Base-by-base conservation (phyloP, 2,888 invertebrate species). In the Argyra leucocephala region DNA sequence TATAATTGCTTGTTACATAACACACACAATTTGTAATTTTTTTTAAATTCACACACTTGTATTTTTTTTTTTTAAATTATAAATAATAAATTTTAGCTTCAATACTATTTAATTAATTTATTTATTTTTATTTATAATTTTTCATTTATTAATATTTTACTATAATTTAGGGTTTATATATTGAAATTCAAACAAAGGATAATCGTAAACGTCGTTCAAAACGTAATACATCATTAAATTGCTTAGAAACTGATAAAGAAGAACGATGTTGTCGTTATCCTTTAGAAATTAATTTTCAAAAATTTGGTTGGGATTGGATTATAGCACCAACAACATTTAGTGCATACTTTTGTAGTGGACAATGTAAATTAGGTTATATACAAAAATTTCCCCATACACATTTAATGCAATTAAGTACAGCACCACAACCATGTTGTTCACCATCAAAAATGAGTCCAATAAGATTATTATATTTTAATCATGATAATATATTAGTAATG, bases 251-350 rank as follows among this genome's bases (percentile, higher is more conserved):
- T 64, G 79, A 78, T 65, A 75, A 88, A 71, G 93, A 95, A 74
- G 85, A 87, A 31, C 85, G 93, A 61, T 98, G 98, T 81, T 98
- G 98, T 76, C 88, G 96, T 5, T 96, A 95, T 80, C 95, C 96
- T 0, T 83, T 97, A 60, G 88, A 88, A 18, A 93, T 98, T 21
- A 93, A 96, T 82, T 98, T 98, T 78, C 75, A 75, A 22, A 75
- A 75, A 63, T 95, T 97, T 76, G 96, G 96, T 26, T 97, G 96
- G 95, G 93, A 96, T 76, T 98, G 96, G 89, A 92, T 98, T 73
- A 93, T 98, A 67, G 96, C 96, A 0, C 98, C 98, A 0, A 93
- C 93, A 74, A 85, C 88, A 67, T 98, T 96, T 82, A 91, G 93
- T 74, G 96, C 97, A 9, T 93, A 94, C 81, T 96, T 96, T 82